phyloP scores from a whole-genome alignment of 2,888 invertebrate species.

The Ceramica pisi region DNA sequence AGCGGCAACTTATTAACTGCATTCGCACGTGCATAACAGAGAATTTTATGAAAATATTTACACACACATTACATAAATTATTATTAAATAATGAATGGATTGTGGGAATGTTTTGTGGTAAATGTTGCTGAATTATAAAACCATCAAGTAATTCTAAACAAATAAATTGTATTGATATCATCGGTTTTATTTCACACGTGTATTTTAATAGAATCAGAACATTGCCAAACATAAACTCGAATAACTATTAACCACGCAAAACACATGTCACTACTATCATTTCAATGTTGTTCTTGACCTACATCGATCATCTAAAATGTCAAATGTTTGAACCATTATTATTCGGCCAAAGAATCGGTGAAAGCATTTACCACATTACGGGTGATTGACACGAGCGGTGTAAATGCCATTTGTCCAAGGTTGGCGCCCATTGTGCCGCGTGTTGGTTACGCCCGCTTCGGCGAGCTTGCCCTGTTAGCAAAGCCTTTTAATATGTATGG shows the following conservation, averaged over 20 bases:
- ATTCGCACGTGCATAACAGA: constrained; percentile 30
- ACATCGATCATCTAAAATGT: constrained; percentile 81
- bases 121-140: not conserved
- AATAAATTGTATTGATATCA: constrained; percentile 1
- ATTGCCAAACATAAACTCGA: not conserved
- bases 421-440: constrained; percentile 74
- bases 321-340: constrained; percentile 78
- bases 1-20: constrained; percentile 36
- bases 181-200: not conserved
- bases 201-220: not conserved
- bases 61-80: constrained; percentile 32
- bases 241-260: constrained; percentile 31
- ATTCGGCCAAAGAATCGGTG: constrained; percentile 71
- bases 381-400: constrained; percentile 82
- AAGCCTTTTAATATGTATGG: constrained; percentile 33
- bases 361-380: constrained; percentile 78
- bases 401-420: constrained; percentile 85
- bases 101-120: constrained; percentile 4
- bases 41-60: constrained; percentile 26
- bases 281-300: constrained; percentile 81
- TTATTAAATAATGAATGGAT: constrained; percentile 11
- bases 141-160: not conserved
- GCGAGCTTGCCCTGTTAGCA: constrained; percentile 55
- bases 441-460: constrained; percentile 59
- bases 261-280: constrained; percentile 46